phyloP scores from a whole-genome alignment of 2,888 invertebrate genomes.

The Noctua janthe region DNA sequence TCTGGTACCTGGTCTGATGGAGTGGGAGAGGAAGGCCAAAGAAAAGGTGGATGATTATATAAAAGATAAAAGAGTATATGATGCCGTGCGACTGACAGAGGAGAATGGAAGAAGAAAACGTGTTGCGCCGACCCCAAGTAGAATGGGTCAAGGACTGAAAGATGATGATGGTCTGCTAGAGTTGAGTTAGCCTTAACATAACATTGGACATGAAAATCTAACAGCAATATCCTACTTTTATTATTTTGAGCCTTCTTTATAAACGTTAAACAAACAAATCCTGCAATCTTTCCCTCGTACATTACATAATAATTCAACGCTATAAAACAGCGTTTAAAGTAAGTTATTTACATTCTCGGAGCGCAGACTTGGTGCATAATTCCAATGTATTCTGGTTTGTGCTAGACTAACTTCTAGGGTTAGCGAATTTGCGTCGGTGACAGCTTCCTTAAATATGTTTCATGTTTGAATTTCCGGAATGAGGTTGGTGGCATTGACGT shows the following conservation, averaged over 20 bases:
- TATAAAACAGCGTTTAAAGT: conserved; percentile 55
- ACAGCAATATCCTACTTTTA: background rate
- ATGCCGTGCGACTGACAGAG: too few relatives aligned
- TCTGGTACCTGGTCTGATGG: too few relatives aligned
- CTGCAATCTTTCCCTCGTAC: conserved; percentile 20
- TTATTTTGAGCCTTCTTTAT: background rate
- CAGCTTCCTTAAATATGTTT: conserved; percentile 52
- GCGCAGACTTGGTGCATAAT: conserved; percentile 58
- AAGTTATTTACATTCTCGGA: conserved; percentile 60
- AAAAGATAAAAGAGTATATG: too few relatives aligned
- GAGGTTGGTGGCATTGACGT: conserved; percentile 25
- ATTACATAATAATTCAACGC: conserved; percentile 48
- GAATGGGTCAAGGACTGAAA: too few relatives aligned
- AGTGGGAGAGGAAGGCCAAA: too few relatives aligned
- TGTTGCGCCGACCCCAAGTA: too few relatives aligned
- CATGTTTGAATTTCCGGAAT: conserved; percentile 61
- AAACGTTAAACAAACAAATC: conserved; percentile 29
- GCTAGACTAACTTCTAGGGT: conserved; percentile 54
- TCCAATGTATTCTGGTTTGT: conserved; percentile 61
- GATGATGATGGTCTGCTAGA: too few relatives aligned
- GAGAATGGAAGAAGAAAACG: too few relatives aligned
- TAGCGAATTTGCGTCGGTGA: conserved; percentile 58
- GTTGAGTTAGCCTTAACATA: too few relatives aligned
- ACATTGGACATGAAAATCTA: background rate
- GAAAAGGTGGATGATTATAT: too few relatives aligned